These are phyloP conservation scores for Platanista minor DNA, from an alignment of 2,113 vertebrate genomes.

Conservation along the genomic window DNA sequence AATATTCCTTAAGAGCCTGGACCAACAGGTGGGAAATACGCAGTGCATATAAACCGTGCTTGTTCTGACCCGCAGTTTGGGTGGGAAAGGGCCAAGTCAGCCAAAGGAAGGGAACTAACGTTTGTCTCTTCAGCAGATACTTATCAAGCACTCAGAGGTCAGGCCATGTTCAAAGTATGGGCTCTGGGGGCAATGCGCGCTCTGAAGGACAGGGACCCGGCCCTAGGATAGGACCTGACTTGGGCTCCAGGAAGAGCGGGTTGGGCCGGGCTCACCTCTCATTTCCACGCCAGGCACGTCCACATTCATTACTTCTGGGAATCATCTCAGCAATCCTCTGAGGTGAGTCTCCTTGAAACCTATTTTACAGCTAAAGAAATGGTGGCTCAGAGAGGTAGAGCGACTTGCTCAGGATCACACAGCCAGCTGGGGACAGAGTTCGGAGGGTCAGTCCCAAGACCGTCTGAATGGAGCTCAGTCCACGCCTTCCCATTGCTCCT, in stretches of 20 bases:
- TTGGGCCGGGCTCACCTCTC: background rate
- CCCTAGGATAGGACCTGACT: too few relatives aligned
- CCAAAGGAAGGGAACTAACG: fast-evolving
- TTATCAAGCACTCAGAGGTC: fast-evolving
- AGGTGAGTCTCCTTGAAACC: background rate
- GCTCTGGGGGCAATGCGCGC: fast-evolving
- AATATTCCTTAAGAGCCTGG: fast-evolving
- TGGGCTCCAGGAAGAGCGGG: fast-evolving
- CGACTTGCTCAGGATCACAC: background rate
- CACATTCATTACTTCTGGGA: background rate
- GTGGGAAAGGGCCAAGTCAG: background rate
- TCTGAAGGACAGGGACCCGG: fast-evolving
- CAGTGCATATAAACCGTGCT: too few relatives aligned
- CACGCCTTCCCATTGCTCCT: background rate
- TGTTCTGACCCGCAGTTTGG: fast-evolving
- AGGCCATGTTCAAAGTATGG: background rate
- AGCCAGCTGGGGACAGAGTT: background rate
- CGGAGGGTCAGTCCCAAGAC: background rate
- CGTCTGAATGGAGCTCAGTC: background rate
- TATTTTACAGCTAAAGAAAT: background rate
- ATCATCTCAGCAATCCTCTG: background rate
- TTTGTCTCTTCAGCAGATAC: background rate
- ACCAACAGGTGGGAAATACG: fast-evolving
- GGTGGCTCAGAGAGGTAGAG: background rate
- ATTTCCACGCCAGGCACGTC: fast-evolving